phyloP scores from a whole-genome alignment of 2,888 invertebrate species.

The Sinotaia quadrata region DNA sequence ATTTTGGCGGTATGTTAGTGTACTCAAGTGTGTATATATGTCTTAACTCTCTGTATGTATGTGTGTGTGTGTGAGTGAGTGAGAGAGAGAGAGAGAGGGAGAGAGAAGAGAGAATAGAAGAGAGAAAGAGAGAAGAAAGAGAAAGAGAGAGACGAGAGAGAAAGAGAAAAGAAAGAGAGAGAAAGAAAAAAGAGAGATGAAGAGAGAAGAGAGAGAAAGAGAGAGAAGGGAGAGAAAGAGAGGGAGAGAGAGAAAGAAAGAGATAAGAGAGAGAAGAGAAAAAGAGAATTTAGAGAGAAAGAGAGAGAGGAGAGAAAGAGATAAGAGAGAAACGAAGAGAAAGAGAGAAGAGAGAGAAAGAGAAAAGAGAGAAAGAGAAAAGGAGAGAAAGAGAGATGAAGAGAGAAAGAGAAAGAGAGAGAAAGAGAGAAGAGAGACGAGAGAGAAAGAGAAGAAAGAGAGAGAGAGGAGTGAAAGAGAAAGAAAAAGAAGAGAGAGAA shows the following conservation, averaged over 20 bases:
- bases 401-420: slow-evolving; percentile 23
- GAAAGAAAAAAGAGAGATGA: slow-evolving; percentile 8
- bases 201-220: neutral
- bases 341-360: neutral
- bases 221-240: slow-evolving; percentile 1
- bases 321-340: neutral
- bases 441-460: neutral
- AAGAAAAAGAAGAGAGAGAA: neutral
- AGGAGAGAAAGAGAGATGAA: slow-evolving; percentile 13
- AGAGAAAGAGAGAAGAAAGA: slow-evolving; percentile 3
- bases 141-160: slow-evolving; percentile 1
- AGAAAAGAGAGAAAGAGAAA: neutral
- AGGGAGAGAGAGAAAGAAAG: slow-evolving; percentile 4
- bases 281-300: neutral
- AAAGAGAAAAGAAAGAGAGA: slow-evolving; percentile 4
- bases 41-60: too few species aligned
- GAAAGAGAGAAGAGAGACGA: slow-evolving; percentile 10
- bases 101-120: neutral
- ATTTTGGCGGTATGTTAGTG: too few species aligned
- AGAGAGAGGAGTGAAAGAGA: neutral
- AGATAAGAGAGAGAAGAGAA: neutral
- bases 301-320: neutral
- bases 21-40: too few species aligned
- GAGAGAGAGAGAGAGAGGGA: neutral
- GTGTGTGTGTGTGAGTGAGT: too few species aligned